Percentiles rank a stretch among this genome's conserved stretches.
These are phyloP conservation scores for Eurytoma adleriae DNA, from an alignment of 2,888 invertebrate genomes.

Conservation along the genomic window DNA sequence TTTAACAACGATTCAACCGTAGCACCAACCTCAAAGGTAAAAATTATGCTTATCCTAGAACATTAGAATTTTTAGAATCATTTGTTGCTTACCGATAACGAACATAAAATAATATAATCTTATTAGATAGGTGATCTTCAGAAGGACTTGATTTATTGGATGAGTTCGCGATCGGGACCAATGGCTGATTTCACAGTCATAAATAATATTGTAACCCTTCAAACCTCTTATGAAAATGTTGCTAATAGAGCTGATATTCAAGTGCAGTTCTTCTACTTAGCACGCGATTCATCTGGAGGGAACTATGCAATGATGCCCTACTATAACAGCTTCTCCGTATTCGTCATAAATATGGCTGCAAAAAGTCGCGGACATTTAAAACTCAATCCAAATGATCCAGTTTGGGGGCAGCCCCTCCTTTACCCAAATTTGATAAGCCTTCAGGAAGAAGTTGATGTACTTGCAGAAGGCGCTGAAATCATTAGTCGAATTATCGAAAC, in stretches of 20 bases:
- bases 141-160: constrained; percentile 65
- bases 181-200: constrained; percentile 79
- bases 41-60: not conserved
- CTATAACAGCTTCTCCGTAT: constrained; percentile 77
- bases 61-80: not conserved
- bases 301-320: constrained; percentile 72
- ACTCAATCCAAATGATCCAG: constrained; percentile 81
- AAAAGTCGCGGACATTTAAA: constrained; percentile 81
- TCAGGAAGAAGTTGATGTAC: constrained; percentile 78
- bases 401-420: constrained; percentile 80
- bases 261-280: constrained; percentile 77
- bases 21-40: constrained; percentile 58
- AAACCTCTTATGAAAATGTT: constrained; percentile 77
- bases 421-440: constrained; percentile 83
- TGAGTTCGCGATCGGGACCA: constrained; percentile 76
- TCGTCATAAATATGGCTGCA: constrained; percentile 77
- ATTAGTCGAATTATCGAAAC: constrained; percentile 78
- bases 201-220: constrained; percentile 80
- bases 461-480: constrained; percentile 79
- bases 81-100: not conserved
- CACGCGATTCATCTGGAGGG: constrained; percentile 70
- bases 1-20: constrained; percentile 61
- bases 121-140: constrained; percentile 58
- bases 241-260: constrained; percentile 78
- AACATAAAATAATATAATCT: constrained; percentile 56